Evolutionary conservation across 2,797 vertebrate species (phyloP), one percentile per base, ranked within the genome.

Genomic region (Mus caroli): DNA sequence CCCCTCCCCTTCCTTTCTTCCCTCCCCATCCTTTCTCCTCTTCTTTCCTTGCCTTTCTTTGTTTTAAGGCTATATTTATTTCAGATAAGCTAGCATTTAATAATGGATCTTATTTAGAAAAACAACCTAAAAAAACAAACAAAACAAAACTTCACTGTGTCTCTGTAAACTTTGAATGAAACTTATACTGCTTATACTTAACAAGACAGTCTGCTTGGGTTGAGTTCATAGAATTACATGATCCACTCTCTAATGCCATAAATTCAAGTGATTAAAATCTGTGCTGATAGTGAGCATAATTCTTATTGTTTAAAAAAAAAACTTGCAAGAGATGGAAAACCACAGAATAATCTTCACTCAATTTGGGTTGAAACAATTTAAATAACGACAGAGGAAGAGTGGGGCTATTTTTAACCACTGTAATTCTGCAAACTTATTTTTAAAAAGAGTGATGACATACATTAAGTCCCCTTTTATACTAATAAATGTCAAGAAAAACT

Each of bases 251-350:
- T 94, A 79, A 82, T 60, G 37, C 76, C 93, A 84, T 84, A 97
- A 94, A 91, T 71, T 37, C 93, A 94, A 92, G 90, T 83, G 84
- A 94, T 94, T 95, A 94, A 91, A 96, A 94, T 97, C 67, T 95
- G 64, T 34, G 34, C 84, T 77, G 92, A 79, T 85, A 56, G 80
- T 91, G 79, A 90, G 67, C 5, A 46, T 37, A 34, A 94, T 88
- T 96, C 62, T 34, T 91, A 91, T 26, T 92, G 43, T 88, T 88
- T 94, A 97, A 95, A 97, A 95, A 82, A 62, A 62, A 62, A 64
- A 75, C 54, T 85, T 91, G 46, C 79, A 95, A 96, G 84, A 2
- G 54, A 75, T 80, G 54, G 54, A 50, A 79, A 89, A 91, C 52
- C 28, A 14, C 13, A 46, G 52, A 62, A 62, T 0, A 24, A 46